These are phyloP conservation scores for Leptonema lineaticorne DNA, from an alignment of 1,140 invertebrate genomes.

Conservation along the genomic window DNA sequence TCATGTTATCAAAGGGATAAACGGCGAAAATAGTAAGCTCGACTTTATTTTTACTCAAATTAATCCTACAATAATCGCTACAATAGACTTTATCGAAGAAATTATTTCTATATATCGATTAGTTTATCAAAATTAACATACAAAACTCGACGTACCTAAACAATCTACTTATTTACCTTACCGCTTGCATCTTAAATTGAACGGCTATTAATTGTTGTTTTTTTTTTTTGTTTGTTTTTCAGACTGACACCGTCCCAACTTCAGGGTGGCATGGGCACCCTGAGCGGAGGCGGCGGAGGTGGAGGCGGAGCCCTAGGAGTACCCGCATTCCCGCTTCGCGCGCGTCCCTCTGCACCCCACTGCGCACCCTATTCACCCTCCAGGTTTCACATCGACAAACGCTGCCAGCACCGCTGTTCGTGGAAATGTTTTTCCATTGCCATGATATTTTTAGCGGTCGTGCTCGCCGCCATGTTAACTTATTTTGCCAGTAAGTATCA, in stretches of 20 bases:
- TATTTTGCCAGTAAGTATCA: conserved; percentile 91
- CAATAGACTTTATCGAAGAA: no score
- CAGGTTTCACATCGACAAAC: conserved; percentile 90
- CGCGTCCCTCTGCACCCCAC: conserved; percentile 68
- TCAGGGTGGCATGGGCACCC: conserved; percentile 47
- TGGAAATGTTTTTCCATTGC: conserved; percentile 94
- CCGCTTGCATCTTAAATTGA: no score
- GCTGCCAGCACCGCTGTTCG: conserved; percentile 87
- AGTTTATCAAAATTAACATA: no score
- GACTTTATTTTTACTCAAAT: no score
- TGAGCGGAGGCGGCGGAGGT: conserved; percentile 46
- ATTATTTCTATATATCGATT: no score
- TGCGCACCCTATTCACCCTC: conserved; percentile 79
- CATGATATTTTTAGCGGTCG: conserved; percentile 84
- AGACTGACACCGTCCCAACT: conserved; percentile 53
- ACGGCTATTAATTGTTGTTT: background rate
- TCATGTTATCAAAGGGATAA: no score
- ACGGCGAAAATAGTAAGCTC: no score
- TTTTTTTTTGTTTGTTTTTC: conserved; percentile 34
- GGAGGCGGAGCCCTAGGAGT: conserved; percentile 67
- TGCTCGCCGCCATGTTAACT: conserved; percentile 85
- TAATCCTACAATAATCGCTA: no score
- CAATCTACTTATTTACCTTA: no score
- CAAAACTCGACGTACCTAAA: no score
- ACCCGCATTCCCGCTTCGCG: conserved; percentile 75